Evolutionary conservation across 2,113 vertebrate genomes (phyloP).

Genomic region (Rhea pennata): DNA sequence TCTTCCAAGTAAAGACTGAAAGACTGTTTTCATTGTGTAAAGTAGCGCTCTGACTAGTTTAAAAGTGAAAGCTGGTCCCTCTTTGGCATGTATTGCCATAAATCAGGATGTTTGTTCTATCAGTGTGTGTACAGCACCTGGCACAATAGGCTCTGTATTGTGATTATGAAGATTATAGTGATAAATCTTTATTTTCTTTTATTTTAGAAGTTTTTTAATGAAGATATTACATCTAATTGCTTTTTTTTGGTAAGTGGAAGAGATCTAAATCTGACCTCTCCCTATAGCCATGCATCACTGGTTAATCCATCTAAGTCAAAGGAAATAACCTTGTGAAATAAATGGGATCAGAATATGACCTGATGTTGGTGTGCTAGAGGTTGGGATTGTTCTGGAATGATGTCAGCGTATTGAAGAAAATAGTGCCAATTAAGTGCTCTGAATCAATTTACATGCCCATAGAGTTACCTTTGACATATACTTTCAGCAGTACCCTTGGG

Average conservation of each 20-base stretch:
- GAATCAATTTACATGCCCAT: slow-evolving; percentile 10
- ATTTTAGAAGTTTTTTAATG: not conserved
- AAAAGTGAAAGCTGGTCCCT: not conserved
- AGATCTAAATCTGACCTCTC: slow-evolving; percentile 10
- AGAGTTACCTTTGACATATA: slow-evolving; percentile 45
- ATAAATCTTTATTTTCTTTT: not conserved
- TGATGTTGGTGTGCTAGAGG: not conserved
- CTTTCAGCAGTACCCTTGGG: slow-evolving; percentile 50
- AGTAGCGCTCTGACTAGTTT: not conserved
- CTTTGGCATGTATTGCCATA: not conserved
- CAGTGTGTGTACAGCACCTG: not conserved
- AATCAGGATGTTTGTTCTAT: not conserved
- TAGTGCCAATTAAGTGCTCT: slow-evolving; percentile 26
- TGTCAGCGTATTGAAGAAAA: slow-evolving; percentile 8
- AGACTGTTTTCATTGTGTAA: not conserved
- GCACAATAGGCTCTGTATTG: not conserved
- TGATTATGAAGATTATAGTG: not conserved
- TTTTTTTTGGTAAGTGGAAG: not conserved
- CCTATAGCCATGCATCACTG: not conserved
- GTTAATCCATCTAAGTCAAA: slow-evolving; percentile 32
- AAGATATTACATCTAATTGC: not conserved
- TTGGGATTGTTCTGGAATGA: slow-evolving; percentile 25
- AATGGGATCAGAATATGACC: slow-evolving; percentile 43
- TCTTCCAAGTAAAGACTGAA: not conserved
- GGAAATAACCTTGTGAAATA: slow-evolving; percentile 39